Evolutionary conservation across 2,113 vertebrate genomes (phyloP), one percentile per base, ranked within the genome.

Genomic region (Lota lota): DNA sequence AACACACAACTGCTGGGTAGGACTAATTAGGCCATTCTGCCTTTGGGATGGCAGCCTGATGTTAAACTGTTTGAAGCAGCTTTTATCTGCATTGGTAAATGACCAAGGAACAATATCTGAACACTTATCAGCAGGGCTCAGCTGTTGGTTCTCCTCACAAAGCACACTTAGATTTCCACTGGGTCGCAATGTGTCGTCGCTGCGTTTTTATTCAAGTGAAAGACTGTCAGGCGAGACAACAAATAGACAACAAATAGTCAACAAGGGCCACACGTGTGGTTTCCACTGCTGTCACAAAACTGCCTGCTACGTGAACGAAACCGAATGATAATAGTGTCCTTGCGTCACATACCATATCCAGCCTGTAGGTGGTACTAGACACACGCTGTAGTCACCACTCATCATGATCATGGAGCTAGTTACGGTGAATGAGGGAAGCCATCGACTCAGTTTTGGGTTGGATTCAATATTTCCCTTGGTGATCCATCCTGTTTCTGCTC

Each of bases 401-500:
- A 7, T 33, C 28, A 8, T 2, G 40, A 47, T 47, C 40, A 18
- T 56, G 2, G 53, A 5, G 71, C 63, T 68, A 67, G 40, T 18
- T 6, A n/a, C 57, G 72, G 71, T 75, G 73, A 79, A 63, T 53
- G 81, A 74, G 83, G 82, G 80, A 51, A 75, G 80, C 77, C 82
- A 70, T 83, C 63, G 51, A 61, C 78, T 64, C 33, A 79, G 84
- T 76, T 82, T 59, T 77, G 64, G 16, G 64, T 78, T 74, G 86
- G 85, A 85, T 87, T 83, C 82, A 85, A 84, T 88, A 88, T 88
- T 91, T 91, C 87, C 79, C 81, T 74, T 84, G 78, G 88, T 87
- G 89, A 92, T 90, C 87, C 87, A 73, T 65, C 78, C 63, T 61
- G 11, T 8, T 75, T 82, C 83, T 75, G 81, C 85, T 84, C 83